phyloP scores from a whole-genome alignment of 2,797 vertebrate species.

The Botia almorhae region DNA sequence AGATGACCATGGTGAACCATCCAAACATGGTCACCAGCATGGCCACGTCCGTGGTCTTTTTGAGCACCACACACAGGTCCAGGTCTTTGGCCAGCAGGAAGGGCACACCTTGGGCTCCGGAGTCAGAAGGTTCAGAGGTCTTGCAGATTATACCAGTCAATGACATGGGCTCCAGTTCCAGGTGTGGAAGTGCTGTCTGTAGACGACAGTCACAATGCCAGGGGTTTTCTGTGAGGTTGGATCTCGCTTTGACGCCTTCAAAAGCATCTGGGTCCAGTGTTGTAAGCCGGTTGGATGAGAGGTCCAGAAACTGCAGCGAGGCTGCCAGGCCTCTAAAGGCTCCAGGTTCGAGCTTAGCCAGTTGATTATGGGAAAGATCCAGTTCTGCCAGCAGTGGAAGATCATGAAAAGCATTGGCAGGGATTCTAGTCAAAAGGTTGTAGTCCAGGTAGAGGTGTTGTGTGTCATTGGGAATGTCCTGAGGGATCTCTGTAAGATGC shows the following conservation, averaged over 20 bases:
- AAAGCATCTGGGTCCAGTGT: constrained; percentile 86
- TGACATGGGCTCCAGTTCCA: constrained; percentile 85
- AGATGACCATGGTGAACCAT: constrained; percentile 96
- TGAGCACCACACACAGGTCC: constrained; percentile 88
- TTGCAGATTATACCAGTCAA: constrained; percentile 88
- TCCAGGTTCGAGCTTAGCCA: constrained; percentile 83
- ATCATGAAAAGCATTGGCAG: constrained; percentile 85
- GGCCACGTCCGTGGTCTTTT: constrained; percentile 92
- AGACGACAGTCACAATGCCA: constrained; percentile 96
- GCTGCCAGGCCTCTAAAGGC: constrained; percentile 87
- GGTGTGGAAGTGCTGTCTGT: constrained; percentile 86
- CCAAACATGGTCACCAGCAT: constrained; percentile 98
- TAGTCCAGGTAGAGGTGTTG: constrained; percentile 91
- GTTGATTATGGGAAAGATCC: constrained; percentile 92
- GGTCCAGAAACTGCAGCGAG: constrained; percentile 85
- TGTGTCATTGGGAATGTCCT: constrained; percentile 93
- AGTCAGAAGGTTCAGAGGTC: constrained; percentile 83
- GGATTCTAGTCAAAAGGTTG: constrained; percentile 87
- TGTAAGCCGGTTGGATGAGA: constrained; percentile 91
- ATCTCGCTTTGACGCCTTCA: constrained; percentile 83
- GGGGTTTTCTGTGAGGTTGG: constrained; percentile 93
- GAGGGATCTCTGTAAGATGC: constrained; percentile 86
- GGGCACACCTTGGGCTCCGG: constrained; percentile 87
- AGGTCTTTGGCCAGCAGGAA: constrained; percentile 86
- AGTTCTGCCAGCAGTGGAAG: constrained; percentile 88